Conservation (phyloP, 2,888 invertebrate species). For the Tortrix viridana region DNA sequence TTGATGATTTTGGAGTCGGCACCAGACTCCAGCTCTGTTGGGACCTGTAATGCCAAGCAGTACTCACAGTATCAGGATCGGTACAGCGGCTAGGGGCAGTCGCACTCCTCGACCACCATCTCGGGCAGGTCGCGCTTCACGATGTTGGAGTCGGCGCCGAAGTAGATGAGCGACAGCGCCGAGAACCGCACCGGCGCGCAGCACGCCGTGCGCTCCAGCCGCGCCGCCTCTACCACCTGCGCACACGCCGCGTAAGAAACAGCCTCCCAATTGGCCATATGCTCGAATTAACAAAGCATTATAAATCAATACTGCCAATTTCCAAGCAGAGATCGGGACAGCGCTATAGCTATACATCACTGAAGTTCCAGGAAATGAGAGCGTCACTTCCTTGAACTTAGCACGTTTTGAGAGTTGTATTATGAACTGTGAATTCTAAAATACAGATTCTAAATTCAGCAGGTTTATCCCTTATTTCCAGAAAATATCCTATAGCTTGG, state of each 20-base stretch:
- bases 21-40: slow-evolving; percentile 89
- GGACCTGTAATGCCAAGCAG: no score
- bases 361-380: no score
- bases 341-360: no score
- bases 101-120: slow-evolving; percentile 98
- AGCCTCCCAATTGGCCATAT: background rate
- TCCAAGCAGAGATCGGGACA: no score
- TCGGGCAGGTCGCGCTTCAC: slow-evolving; percentile 97
- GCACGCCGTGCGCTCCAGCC: slow-evolving; percentile 95
- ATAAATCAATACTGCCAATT: no score
- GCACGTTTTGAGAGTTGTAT: no score
- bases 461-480: no score
- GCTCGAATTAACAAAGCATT: no score
- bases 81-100: slow-evolving; percentile 89
- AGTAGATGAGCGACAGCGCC: slow-evolving; percentile 96
- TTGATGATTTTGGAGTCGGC: slow-evolving; percentile 95
- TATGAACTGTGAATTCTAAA: no score
- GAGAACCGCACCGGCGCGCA: slow-evolving; percentile 97
- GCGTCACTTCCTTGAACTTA: no score
- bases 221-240: slow-evolving; percentile 94
- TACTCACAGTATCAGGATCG: slow-evolving; percentile 27
- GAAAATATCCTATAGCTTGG: no score
- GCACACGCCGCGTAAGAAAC: background rate
- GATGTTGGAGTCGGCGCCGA: slow-evolving; percentile 94
- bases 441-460: no score